These are phyloP conservation scores for Notothenia rossii DNA, from an alignment of 2,113 vertebrate species.

Conservation along the genomic window DNA sequence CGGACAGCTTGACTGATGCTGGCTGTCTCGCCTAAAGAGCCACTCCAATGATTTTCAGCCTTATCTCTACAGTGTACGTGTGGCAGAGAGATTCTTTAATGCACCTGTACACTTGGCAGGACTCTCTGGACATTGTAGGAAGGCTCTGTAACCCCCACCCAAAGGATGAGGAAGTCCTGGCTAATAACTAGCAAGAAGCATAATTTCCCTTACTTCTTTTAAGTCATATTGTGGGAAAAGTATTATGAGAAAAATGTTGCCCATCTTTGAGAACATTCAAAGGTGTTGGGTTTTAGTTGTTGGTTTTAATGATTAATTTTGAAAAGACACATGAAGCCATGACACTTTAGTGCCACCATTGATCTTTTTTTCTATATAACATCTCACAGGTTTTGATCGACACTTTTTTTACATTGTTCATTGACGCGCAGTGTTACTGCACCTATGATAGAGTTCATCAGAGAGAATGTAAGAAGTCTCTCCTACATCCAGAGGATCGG, in stretches of 20 bases:
- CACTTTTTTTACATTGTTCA: background rate
- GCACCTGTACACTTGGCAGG: slow-evolving; percentile 51
- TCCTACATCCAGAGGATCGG: background rate
- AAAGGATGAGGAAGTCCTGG: slow-evolving; percentile 28
- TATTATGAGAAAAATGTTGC: background rate
- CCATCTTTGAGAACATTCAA: background rate
- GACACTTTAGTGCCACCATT: background rate
- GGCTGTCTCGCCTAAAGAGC: slow-evolving; percentile 57
- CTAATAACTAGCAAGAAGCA: slow-evolving; percentile 12
- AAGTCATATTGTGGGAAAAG: background rate
- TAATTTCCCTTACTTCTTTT: slow-evolving; percentile 1
- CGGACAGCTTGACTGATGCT: slow-evolving; percentile 56
- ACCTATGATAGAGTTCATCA: background rate
- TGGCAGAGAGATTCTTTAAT: slow-evolving; percentile 61
- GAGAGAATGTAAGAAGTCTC: background rate
- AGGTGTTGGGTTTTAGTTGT: background rate
- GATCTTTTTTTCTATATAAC: background rate
- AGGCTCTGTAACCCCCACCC: slow-evolving; percentile 5
- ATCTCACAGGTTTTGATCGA: background rate
- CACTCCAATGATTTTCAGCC: slow-evolving; percentile 61
- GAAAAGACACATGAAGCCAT: background rate
- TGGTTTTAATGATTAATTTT: background rate
- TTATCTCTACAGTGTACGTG: slow-evolving; percentile 58
- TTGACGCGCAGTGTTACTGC: background rate
- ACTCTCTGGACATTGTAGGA: slow-evolving; percentile 41